phyloP scores from a whole-genome alignment of 1,140 invertebrate species.

The Lordiphosa stackelbergi region DNA sequence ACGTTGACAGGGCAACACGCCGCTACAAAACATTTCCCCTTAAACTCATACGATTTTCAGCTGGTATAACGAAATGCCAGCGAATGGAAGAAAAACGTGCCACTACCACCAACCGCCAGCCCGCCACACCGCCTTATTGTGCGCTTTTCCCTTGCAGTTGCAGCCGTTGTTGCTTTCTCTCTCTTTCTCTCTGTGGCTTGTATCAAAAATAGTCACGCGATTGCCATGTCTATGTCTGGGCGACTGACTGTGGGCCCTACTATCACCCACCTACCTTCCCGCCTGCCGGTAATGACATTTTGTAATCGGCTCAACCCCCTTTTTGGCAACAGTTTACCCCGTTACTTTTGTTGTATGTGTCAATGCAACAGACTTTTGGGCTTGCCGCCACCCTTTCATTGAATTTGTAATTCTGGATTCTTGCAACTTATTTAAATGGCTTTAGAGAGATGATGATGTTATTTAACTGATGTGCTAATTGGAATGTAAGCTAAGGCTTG shows the following conservation, averaged over 20 bases:
- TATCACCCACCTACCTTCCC: not conserved
- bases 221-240: slow-evolving; percentile 36
- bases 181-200: slow-evolving; percentile 2
- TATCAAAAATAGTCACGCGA: slow-evolving; percentile 63
- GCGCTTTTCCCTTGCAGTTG: slow-evolving; percentile 25
- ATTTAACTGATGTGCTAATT: too few species aligned
- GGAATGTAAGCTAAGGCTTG: too few species aligned
- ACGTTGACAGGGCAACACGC: not conserved
- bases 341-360: slow-evolving; percentile 11
- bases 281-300: slow-evolving; percentile 14
- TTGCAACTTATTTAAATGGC: too few species aligned
- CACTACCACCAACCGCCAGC: slow-evolving; percentile 31
- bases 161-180: slow-evolving; percentile 15
- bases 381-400: not conserved
- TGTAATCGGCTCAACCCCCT: slow-evolving; percentile 33
- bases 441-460: too few species aligned
- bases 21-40: slow-evolving; percentile 57
- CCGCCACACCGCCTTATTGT: slow-evolving; percentile 15
- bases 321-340: slow-evolving; percentile 21
- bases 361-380: slow-evolving; percentile 22
- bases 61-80: slow-evolving; percentile 64
- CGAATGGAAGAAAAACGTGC: slow-evolving; percentile 59
- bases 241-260: slow-evolving; percentile 1
- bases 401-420: not conserved
- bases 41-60: slow-evolving; percentile 72